Base-by-base conservation (phyloP, 2,888 invertebrate species). In the Ethmia dodecea region DNA sequence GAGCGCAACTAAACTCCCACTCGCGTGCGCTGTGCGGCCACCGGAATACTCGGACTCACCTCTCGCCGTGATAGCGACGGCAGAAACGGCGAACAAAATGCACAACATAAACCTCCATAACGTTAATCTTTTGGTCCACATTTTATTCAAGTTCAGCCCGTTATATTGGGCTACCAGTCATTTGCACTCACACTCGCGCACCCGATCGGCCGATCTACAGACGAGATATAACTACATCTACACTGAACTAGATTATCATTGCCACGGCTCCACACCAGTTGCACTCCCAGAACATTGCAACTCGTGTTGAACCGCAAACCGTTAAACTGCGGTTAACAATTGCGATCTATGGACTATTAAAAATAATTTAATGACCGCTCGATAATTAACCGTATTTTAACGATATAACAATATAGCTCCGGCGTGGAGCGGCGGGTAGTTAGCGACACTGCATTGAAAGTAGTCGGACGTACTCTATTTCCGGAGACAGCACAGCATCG, bases 401-500 rank as follows among this genome's bases (percentile, higher is more conserved):
- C 70, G 69, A 69, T 63, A 66, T 58, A 55, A 60, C 56, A 55
- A 46, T 55, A 42, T 51, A 55, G 56, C 49, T 61, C 25, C n/a
- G 22, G 4, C 11, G 63, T 60, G 61, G 55, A n/a, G n/a, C 55
- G 54, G 60, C 48, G 55, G 55, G 53, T 56, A 59, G 66, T 60
- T 50, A 68, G 67, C 74, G 71, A 62, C 60, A 68, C 65, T 67
- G 63, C 67, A 71, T 69, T 66, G 53, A 58, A 50, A 60, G 57
- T 49, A 57, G 57, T 58, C 65, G 63, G 49, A 67, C 77, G 78
- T 79, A 87, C 87, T 86, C 81, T 87, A 87, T 87, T 83, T 83
- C 80, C 83, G 84, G 87, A 87, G 87, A 87, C 86, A 86, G 86
- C 81, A 79, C 80, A 78, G 86, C 86, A 86, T 86, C 83, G 87